Conservation (phyloP, 2,888 invertebrate species). For the Lycaena phlaeas region DNA sequence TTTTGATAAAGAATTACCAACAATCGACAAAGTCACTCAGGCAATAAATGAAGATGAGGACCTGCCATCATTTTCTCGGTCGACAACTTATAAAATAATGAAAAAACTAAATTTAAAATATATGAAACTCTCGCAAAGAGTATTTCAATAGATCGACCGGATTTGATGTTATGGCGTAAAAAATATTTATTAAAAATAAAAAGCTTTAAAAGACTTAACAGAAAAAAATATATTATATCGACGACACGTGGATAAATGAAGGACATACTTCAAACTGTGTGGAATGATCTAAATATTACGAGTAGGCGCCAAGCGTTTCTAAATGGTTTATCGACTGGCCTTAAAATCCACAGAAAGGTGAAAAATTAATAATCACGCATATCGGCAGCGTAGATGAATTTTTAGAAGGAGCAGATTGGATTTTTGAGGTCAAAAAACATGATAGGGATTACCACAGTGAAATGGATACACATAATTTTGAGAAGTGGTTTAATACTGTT, state of each 20-base stretch:
- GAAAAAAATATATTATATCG: slow-evolving; percentile 15
- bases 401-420: slow-evolving; percentile 15
- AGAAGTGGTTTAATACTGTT: too few species aligned
- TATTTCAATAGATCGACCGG: slow-evolving; percentile 13
- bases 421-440: slow-evolving; percentile 20
- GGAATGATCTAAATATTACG: slow-evolving; percentile 13
- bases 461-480: too few species aligned
- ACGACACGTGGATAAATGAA: slow-evolving; percentile 17
- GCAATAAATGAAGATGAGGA: background rate
- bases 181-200: slow-evolving; percentile 14
- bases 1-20: slow-evolving; percentile 3
- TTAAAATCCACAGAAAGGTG: slow-evolving; percentile 19
- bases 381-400: slow-evolving; percentile 20
- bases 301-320: slow-evolving; percentile 16
- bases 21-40: background rate
- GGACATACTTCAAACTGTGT: slow-evolving; percentile 12
- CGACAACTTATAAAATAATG: slow-evolving; percentile 5
- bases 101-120: slow-evolving; percentile 8
- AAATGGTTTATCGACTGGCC: slow-evolving; percentile 14
- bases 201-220: slow-evolving; percentile 11
- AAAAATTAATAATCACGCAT: slow-evolving; percentile 18
- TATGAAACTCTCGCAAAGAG: slow-evolving; percentile 1
- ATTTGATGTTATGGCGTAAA: slow-evolving; percentile 14
- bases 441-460: too few species aligned
- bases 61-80: slow-evolving; percentile 1